Conservation (phyloP, 1,140 invertebrate species). For the Zophobas morio region DNA sequence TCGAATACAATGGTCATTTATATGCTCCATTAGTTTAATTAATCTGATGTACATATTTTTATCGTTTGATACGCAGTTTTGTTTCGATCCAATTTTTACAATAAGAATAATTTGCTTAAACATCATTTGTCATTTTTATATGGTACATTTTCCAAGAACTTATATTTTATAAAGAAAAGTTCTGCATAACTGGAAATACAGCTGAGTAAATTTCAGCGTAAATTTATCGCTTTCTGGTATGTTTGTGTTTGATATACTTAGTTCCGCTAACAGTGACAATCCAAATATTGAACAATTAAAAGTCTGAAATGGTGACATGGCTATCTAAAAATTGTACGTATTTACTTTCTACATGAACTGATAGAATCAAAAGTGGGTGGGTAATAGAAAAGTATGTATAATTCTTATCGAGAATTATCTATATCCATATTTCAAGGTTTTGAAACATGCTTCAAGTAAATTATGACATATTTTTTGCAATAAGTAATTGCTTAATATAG, state of each 20-base stretch:
- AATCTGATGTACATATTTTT: neutral
- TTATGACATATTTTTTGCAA: no score
- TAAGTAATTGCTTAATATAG: no score
- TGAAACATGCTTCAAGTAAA: no score
- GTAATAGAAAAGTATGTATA: no score
- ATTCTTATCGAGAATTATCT: no score
- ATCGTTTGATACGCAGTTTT: neutral
- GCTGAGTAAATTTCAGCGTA: conserved; percentile 25
- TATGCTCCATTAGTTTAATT: no score
- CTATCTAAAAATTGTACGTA: no score
- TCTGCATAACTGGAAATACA: conserved; percentile 22
- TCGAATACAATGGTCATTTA: no score
- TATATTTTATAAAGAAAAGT: conserved; percentile 12
- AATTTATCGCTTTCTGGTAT: conserved; percentile 21
- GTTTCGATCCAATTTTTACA: conserved; percentile 3
- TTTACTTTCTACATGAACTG: no score
- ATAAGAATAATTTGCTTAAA: neutral
- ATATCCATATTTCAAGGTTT: no score
- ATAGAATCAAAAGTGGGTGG: no score
- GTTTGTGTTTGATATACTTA: conserved; percentile 10
- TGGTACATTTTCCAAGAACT: neutral
- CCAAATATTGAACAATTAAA: neutral
- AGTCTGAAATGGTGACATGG: neutral
- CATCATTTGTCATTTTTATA: conserved; percentile 7
- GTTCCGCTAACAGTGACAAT: neutral